Conservation (phyloP, 2,888 invertebrate genomes). For the Ochlodes sylvanus region DNA sequence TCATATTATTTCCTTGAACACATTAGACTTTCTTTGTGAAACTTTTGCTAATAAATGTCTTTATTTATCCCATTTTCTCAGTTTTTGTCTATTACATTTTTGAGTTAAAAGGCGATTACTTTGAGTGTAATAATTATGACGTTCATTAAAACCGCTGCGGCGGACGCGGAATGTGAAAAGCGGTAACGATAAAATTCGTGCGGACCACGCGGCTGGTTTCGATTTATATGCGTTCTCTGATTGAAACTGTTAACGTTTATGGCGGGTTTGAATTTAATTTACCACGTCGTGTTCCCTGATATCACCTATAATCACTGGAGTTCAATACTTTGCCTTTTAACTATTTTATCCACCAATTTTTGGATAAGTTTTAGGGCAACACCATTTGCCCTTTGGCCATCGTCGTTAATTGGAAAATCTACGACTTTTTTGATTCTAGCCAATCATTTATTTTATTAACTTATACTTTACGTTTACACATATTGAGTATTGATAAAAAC, state of each 20-base stretch:
- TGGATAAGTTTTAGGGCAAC: too few relatives aligned
- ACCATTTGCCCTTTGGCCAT: too few relatives aligned
- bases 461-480: too few relatives aligned
- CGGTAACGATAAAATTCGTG: slow-evolving; percentile 10
- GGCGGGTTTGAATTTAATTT: slow-evolving; percentile 4
- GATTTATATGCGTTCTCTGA: slow-evolving; percentile 8
- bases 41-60: neutral
- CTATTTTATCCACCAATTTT: too few relatives aligned
- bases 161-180: slow-evolving; percentile 4
- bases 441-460: too few relatives aligned
- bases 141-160: slow-evolving; percentile 9
- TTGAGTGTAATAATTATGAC: slow-evolving; percentile 7
- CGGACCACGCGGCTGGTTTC: neutral
- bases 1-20: too few relatives aligned
- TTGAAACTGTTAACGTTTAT: slow-evolving; percentile 6
- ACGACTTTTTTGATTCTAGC: too few relatives aligned
- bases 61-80: neutral
- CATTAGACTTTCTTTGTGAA: too few relatives aligned
- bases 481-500: too few relatives aligned
- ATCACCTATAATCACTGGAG: neutral
- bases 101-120: neutral
- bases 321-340: neutral
- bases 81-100: neutral
- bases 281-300: neutral
- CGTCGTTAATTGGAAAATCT: too few relatives aligned